Percentiles rank a stretch among this genome's conserved stretches.
phyloP scores from a whole-genome alignment of 2,797 vertebrate species.

The Sebastes baramenuke region DNA sequence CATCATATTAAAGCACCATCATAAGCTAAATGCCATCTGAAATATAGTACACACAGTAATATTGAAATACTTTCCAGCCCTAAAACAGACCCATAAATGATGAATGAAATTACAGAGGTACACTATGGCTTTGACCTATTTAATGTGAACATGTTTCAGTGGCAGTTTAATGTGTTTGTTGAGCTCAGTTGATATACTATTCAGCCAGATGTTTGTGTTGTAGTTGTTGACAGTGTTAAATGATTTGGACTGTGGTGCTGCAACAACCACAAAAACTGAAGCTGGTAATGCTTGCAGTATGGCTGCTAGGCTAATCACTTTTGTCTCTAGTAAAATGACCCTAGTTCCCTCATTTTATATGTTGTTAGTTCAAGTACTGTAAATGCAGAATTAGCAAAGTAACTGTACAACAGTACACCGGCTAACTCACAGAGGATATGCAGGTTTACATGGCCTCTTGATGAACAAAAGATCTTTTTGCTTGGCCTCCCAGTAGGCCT shows the following conservation, averaged over 20 bases:
- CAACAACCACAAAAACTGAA: too few species aligned
- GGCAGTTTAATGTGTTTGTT: not conserved
- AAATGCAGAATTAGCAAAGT: not conserved
- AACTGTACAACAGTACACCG: not conserved
- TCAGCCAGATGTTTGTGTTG: not conserved
- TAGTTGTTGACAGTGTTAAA: not conserved
- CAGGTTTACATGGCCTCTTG: not conserved
- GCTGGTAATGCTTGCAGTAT: too few species aligned
- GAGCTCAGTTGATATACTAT: not conserved
- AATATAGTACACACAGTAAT: not conserved
- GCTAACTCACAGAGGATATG: not conserved
- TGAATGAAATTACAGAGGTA: not conserved
- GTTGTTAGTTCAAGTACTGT: not conserved
- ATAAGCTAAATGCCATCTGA: not conserved
- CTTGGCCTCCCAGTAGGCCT: not conserved
- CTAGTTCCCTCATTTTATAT: too few species aligned
- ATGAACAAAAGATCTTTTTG: not conserved
- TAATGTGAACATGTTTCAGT: not conserved
- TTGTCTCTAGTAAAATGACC: too few species aligned
- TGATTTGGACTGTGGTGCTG: too few species aligned
- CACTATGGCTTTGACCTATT: not conserved
- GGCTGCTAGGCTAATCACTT: too few species aligned
- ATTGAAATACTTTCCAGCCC: not conserved
- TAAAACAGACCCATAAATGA: not conserved
- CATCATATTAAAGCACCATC: not conserved